phyloP scores from a whole-genome alignment of 1,140 invertebrate species.

The Bradynema listronoti region DNA sequence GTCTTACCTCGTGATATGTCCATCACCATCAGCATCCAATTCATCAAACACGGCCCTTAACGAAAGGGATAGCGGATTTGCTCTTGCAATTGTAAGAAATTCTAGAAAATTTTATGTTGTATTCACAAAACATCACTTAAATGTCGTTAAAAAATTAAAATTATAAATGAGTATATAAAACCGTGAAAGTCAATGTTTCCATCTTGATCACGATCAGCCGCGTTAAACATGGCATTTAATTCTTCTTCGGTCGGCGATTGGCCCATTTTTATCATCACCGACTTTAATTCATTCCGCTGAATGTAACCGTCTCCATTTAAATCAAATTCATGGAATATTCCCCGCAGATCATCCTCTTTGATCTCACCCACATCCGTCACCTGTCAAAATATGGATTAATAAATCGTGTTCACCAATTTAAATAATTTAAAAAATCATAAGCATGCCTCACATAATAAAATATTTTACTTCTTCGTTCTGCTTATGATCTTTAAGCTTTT shows the following conservation, averaged over 20 bases:
- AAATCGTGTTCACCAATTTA: no score
- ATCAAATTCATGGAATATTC: slow-evolving; percentile 55
- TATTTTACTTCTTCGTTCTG: no score
- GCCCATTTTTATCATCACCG: slow-evolving; percentile 58
- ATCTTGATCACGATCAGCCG: slow-evolving; percentile 40
- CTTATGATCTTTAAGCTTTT: no score
- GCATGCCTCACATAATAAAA: no score
- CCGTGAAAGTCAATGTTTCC: slow-evolving; percentile 44
- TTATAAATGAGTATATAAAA: slow-evolving; percentile 11
- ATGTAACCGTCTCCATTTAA: slow-evolving; percentile 56
- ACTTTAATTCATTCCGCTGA: slow-evolving; percentile 52
- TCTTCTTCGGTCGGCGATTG: slow-evolving; percentile 57
- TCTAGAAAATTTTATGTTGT: slow-evolving; percentile 45
- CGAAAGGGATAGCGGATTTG: slow-evolving; percentile 55
- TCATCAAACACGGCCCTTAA: slow-evolving; percentile 56
- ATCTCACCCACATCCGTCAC: slow-evolving; percentile 48
- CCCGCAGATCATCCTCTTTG: slow-evolving; percentile 50
- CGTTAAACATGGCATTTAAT: slow-evolving; percentile 46
- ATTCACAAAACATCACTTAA: no score
- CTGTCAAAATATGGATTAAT: no score
- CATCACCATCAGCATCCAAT: slow-evolving; percentile 56
- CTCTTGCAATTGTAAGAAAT: slow-evolving; percentile 52
- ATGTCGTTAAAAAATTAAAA: no score
- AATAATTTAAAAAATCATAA: no score
- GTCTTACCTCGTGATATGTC: slow-evolving; percentile 48